Evolutionary conservation across 2,888 invertebrate genomes (phyloP).

Genomic region (Drosophila sordidula): DNA sequence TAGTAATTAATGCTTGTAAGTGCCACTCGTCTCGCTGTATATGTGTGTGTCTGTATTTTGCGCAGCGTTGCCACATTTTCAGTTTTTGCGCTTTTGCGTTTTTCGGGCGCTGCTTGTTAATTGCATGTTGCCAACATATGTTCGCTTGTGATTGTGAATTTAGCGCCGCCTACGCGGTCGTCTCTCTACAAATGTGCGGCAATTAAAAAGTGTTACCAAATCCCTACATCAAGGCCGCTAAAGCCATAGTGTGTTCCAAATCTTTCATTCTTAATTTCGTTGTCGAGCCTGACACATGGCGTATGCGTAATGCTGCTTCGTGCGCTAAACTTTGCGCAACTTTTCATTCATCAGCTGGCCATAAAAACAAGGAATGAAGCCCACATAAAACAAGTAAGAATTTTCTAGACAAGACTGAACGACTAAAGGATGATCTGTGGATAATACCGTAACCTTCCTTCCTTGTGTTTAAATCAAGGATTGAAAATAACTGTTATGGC

Average conservation of each 20-base stretch:
- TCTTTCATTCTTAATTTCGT: conserved; percentile 9
- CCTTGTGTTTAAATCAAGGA: no score
- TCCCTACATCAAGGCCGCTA: conserved; percentile 33
- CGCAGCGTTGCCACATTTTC: conserved; percentile 54
- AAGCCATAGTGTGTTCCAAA: conserved; percentile 31
- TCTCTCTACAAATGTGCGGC: conserved; percentile 25
- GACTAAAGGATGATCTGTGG: not conserved
- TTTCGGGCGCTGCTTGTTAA: conserved; percentile 62
- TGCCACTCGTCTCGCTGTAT: conserved; percentile 52
- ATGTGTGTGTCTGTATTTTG: conserved; percentile 10
- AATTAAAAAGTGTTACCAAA: conserved; percentile 69
- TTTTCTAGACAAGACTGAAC: no score
- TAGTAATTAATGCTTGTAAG: conserved; percentile 75
- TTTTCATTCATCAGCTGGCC: conserved; percentile 68
- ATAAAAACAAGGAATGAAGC: conserved; percentile 50
- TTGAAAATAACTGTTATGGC: no score
- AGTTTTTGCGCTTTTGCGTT: conserved; percentile 34
- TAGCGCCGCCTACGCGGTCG: conserved; percentile 1
- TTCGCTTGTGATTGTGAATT: conserved; percentile 50
- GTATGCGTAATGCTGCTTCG: conserved; percentile 62
- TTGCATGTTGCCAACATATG: conserved; percentile 74
- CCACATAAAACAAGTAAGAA: conserved; percentile 15
- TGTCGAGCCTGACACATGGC: conserved; percentile 62
- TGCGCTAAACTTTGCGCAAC: conserved; percentile 61
- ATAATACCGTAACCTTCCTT: no score